Percentiles rank a stretch among this genome's conserved stretches.
phyloP scores from a whole-genome alignment of 2,888 invertebrate genomes.

The Thera obeliscata region DNA sequence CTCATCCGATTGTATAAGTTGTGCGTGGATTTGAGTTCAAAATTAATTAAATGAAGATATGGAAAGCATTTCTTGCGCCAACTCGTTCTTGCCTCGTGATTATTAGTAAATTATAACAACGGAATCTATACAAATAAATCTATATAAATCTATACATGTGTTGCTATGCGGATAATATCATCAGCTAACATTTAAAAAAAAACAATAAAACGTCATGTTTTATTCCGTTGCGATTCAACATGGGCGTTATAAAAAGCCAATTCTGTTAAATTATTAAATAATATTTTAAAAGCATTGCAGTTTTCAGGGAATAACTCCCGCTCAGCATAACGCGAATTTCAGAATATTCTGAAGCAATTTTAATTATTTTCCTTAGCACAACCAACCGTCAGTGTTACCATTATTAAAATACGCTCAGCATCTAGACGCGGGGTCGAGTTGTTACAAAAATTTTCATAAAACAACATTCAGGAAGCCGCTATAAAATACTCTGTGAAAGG shows the following conservation, averaged over 20 bases:
- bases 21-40: no score
- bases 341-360: conserved; percentile 38
- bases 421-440: conserved; percentile 43
- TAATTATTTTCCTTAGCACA: conserved; percentile 41
- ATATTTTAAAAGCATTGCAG: conserved; percentile 21
- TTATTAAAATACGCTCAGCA: conserved; percentile 51
- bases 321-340: conserved; percentile 33
- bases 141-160: no score
- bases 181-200: background rate
- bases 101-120: no score
- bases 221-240: conserved; percentile 20
- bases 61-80: no score
- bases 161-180: background rate
- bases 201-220: conserved; percentile 1
- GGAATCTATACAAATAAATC: no score
- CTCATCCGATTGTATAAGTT: no score
- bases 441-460: conserved; percentile 56
- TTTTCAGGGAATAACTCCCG: conserved; percentile 12
- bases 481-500: conserved; percentile 3
- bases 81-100: no score
- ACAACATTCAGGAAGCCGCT: conserved; percentile 43
- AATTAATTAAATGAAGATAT: no score
- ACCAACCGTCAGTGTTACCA: conserved; percentile 38
- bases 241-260: conserved; percentile 16
- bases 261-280: conserved; percentile 19